Evolutionary conservation across 2,888 invertebrate genomes (phyloP), one percentile per base, ranked within the genome.

Genomic region (Eretmocerus hayati): DNA sequence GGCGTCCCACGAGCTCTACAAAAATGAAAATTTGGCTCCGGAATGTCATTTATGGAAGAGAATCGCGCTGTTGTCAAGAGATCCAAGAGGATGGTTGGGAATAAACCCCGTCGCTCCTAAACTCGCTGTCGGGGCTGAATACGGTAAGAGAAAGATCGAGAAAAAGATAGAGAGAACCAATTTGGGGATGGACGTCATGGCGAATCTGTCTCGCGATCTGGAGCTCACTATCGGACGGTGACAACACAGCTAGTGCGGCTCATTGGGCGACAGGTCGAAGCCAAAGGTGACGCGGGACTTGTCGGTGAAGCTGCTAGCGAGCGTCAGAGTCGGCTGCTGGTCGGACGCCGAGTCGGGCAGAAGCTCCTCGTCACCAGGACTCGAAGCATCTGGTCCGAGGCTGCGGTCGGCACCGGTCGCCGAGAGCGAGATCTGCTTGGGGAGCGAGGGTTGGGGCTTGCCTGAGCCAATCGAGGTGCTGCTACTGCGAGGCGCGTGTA

Each of bases 251-350:
- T 58, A 54, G 23, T 59, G 53, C 26, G 54, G 52, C 18, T 59
- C 57, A 5, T 64, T 52, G n/a, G 59, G 56, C 37, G 62, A 55
- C 22, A 67, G 57, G 23, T 66, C 57, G 43, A 69, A 69, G n/a
- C 69, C 69, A 41, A 66, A 47, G 6, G 61, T 66, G 9, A 68
- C 53, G 33, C 60, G 61, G 2, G 64, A 57, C 32, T 50, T 59
- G 35, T 61, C 62, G 23, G 59, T 65, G 18, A 69, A 55, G 52
- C 62, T 67, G 21, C 60, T 54, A 4, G 69, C 69, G 5, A 68
- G 46, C 1, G 70, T 69, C 13, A 71, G 48, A 26, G 63, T 53
- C 5, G 70, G 70, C 21, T 61, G 57, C 11, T 61, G 58, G 1
- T 53, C 31, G 1, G 15, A 47, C 21, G 39, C n/a, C 1, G 19